Percentiles rank a stretch among this genome's conserved stretches.
phyloP scores from a whole-genome alignment of 2,797 vertebrate genomes.

The Bradypodion ventrale region DNA sequence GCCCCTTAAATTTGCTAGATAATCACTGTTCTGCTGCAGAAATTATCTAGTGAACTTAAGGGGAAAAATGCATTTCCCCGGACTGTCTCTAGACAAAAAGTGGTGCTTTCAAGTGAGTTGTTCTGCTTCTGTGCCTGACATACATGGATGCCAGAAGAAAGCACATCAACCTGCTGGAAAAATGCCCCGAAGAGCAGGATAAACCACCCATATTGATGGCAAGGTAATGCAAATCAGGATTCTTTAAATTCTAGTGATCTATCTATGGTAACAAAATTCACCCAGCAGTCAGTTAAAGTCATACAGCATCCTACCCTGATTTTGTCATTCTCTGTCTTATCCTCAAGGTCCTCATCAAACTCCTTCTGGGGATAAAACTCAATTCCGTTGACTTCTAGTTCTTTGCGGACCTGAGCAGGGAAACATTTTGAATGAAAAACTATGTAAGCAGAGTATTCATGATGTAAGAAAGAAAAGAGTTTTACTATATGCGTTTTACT shows the following conservation, averaged over 20 bases:
- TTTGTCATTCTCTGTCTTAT: constrained; percentile 98
- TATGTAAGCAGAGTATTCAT: constrained; percentile 13
- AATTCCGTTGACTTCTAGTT: constrained; percentile 90
- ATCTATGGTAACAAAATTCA: not conserved
- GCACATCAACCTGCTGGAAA: too few relatives aligned
- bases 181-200: too few relatives aligned
- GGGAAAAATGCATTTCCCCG: too few relatives aligned
- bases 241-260: not conserved
- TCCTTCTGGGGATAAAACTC: constrained; percentile 98
- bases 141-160: too few relatives aligned
- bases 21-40: too few relatives aligned
- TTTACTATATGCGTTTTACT: not conserved
- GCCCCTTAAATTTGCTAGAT: too few relatives aligned
- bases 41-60: too few relatives aligned
- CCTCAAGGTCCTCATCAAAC: constrained; percentile 96
- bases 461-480: not conserved
- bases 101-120: too few relatives aligned
- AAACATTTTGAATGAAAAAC: constrained; percentile 55
- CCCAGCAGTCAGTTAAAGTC: constrained; percentile 18
- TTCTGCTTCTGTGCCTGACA: too few relatives aligned
- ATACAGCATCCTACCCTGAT: constrained; percentile 86
- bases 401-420: constrained; percentile 84
- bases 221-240: not conserved
- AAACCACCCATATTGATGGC: not conserved
- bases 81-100: too few relatives aligned